Evolutionary conservation across 1,140 invertebrate species (phyloP), one percentile per base, ranked within the genome.

Genomic region (Pseudachorutes palmiensis): DNA sequence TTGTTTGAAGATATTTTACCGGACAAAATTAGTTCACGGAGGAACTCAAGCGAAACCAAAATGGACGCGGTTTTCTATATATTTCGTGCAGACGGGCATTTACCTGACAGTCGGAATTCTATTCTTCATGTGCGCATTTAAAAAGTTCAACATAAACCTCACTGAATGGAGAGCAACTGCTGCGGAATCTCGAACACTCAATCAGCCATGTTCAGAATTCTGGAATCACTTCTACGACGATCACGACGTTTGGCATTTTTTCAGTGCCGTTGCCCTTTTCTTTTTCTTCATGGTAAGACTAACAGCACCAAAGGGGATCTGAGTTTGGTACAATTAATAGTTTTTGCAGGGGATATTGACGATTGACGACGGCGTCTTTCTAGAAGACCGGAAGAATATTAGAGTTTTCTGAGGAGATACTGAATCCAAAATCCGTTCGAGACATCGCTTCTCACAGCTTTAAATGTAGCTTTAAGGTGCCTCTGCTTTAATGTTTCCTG

Each of bases 191-290:
- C 9, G 62, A 2, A 36, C 22, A 30, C 41, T 49, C 24, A 64
- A 64, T 26, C 41, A 64, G 26, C 41, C 36, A 2, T 64, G 62
- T 31, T 63, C 61, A 5, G 26, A 63, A 26, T 28, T 64, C 16
- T 64, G 62, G 62, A 32, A 29, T 12, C n/a, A 51, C 12, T 49
- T 51, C 29, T 64, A 64, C 51, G 62, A 64, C 33, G 32, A 64
- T 19, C 62, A 64, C 51, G 62, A 64, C 51, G 45, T 64, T 29
- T 64, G 62, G 62, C 62, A 64, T 26, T 49, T 64, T 26, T 64
- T 64, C 41, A 49, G 41, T 31, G 62, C 62, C 5, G 41, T 28
- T 2, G 62, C 62, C 2, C 29, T 64, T 16, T 64, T 64, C 30
- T 49, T 28, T 55, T 51, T 30, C 22, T 64, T 64, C 28, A 64